These are phyloP conservation scores for Phoeniculus purpureus DNA, from an alignment of 2,797 vertebrate species.

Conservation along the genomic window DNA sequence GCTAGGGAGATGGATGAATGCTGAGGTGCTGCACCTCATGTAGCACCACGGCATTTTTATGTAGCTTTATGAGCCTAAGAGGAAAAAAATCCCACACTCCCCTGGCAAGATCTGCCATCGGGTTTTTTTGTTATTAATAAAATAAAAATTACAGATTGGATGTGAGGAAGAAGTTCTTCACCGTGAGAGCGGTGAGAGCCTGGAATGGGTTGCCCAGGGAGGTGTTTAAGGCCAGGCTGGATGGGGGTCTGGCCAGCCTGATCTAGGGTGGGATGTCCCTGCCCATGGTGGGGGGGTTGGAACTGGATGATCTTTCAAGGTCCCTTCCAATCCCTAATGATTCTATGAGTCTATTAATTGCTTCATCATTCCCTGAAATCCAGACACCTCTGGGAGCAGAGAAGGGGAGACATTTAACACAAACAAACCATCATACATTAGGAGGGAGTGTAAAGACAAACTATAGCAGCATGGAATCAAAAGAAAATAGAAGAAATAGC, in stretches of 20 bases:
- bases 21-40: neutral
- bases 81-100: neutral
- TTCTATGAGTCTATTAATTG: too few species aligned
- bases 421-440: neutral
- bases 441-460: neutral
- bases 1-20: neutral
- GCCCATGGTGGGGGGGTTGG: too few species aligned
- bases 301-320: too few species aligned
- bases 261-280: too few species aligned
- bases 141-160: neutral
- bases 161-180: too few species aligned
- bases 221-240: too few species aligned
- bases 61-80: neutral
- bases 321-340: too few species aligned
- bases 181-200: too few species aligned
- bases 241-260: too few species aligned
- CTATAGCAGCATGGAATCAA: neutral
- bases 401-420: neutral
- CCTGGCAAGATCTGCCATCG: neutral
- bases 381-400: neutral
- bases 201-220: too few species aligned
- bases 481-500: neutral
- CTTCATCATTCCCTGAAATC: neutral
- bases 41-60: fast-evolving
- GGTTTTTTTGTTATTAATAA: neutral